phyloP scores from a whole-genome alignment of 2,888 invertebrate species.

The Abrostola tripartita region DNA sequence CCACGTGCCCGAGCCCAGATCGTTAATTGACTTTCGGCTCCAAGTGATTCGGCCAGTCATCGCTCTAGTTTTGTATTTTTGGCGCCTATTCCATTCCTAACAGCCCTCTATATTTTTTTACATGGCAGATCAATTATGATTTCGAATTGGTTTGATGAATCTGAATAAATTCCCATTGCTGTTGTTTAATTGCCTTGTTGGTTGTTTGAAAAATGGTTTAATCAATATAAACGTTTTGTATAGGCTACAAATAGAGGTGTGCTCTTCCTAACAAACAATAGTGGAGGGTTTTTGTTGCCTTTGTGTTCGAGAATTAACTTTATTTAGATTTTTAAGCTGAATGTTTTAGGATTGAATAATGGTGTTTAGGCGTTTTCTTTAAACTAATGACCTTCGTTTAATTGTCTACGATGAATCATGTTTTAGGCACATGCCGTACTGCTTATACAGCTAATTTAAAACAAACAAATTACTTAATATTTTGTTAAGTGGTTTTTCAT shows the following conservation, averaged over 20 bases:
- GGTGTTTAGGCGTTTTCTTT: constrained; percentile 19
- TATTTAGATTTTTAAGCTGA: constrained; percentile 34
- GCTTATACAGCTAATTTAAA: constrained; percentile 14
- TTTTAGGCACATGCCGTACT: neutral
- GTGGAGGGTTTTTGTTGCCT: constrained; percentile 31
- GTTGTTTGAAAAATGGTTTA: constrained; percentile 83
- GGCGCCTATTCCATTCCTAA: constrained; percentile 85
- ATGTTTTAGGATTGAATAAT: constrained; percentile 14
- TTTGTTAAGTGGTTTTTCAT: constrained; percentile 28
- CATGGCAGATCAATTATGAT: constrained; percentile 87
- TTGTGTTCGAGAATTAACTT: constrained; percentile 51
- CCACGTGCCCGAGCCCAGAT: constrained; percentile 75
- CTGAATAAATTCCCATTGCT: constrained; percentile 87
- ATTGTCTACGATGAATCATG: neutral
- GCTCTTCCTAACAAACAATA: constrained; percentile 48
- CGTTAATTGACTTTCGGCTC: constrained; percentile 86
- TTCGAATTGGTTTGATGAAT: constrained; percentile 87
- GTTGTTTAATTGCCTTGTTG: constrained; percentile 86
- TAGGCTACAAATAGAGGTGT: constrained; percentile 62
- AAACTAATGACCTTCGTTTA: constrained; percentile 21
- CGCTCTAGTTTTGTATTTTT: constrained; percentile 86
- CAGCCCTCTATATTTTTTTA: constrained; percentile 86
- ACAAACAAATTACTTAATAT: constrained; percentile 20
- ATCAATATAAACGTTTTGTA: constrained; percentile 73
- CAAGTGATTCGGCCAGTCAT: constrained; percentile 85